Conservation (phyloP, 1,140 invertebrate genomes). For the Nomia melanderi region DNA sequence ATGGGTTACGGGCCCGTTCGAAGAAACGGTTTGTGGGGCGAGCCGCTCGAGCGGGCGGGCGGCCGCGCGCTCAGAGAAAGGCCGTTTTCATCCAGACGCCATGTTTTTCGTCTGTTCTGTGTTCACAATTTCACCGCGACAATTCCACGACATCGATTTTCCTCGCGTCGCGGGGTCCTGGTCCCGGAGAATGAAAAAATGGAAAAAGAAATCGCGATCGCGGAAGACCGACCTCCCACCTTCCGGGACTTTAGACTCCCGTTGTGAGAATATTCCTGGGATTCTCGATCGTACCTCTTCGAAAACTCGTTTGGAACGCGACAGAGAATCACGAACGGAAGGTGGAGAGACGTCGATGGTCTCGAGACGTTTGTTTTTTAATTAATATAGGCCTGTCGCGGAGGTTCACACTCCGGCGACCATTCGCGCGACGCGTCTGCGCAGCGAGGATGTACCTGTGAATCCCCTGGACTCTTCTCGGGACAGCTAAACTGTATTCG, state of each 20-base stretch:
- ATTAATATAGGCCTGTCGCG: not conserved
- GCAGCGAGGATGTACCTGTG: too few species aligned
- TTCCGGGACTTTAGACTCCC: not conserved
- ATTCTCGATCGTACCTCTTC: not conserved
- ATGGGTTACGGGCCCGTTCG: not conserved
- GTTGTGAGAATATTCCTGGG: not conserved
- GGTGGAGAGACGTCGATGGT: too few species aligned
- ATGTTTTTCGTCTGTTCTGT: not conserved
- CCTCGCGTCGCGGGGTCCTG: not conserved
- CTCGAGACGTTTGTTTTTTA: not conserved
- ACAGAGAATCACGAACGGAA: not conserved
- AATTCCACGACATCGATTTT: not conserved
- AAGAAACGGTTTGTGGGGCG: conserved; percentile 37
- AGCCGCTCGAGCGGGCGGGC: conserved; percentile 6
- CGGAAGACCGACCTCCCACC: not conserved
- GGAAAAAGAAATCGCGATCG: too few species aligned
- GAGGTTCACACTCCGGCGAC: not conserved
- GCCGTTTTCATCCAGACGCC: conserved; percentile 2
- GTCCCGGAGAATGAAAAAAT: not conserved
- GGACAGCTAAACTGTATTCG: not conserved
- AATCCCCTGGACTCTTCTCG: not conserved
- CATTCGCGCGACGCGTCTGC: too few species aligned
- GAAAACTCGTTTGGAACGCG: not conserved
- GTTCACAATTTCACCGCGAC: not conserved
- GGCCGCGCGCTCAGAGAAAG: conserved; percentile 19